Evolutionary conservation across 1,140 invertebrate species (phyloP).

Genomic region (Lutraria rhynchaena): DNA sequence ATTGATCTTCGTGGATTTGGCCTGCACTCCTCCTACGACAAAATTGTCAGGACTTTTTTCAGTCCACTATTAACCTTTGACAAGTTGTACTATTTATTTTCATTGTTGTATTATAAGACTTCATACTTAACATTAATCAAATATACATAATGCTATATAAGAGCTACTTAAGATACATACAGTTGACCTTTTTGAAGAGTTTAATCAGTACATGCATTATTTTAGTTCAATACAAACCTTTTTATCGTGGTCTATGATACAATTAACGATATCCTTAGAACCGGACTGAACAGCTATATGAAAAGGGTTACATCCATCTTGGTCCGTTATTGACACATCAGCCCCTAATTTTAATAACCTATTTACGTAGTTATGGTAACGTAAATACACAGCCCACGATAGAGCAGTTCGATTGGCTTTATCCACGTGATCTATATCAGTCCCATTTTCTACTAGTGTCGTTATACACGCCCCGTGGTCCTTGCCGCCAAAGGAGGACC

Average conservation of each 20-base stretch:
- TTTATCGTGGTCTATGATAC: conserved; percentile 33
- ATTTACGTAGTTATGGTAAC: conserved; percentile 16
- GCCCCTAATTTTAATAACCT: conserved; percentile 46
- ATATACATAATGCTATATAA: no score
- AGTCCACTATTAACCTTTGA: no score
- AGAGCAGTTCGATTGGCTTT: conserved; percentile 28
- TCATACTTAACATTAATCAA: no score
- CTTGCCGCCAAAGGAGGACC: conserved; percentile 8
- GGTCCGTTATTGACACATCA: conserved; percentile 21
- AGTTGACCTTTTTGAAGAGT: no score
- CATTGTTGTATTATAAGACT: no score
- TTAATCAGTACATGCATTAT: no score
- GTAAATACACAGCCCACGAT: conserved; percentile 36
- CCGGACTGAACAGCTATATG: conserved; percentile 35
- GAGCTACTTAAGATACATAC: no score
- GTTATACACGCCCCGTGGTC: conserved; percentile 35
- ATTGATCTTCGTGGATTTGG: no score
- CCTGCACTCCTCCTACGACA: no score
- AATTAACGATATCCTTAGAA: conserved; percentile 25
- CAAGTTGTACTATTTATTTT: no score
- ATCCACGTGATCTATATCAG: conserved; percentile 37
- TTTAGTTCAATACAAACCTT: no score
- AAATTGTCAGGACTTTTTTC: no score
- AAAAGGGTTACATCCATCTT: conserved; percentile 42
- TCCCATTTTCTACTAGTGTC: conserved; percentile 29